Conservation (phyloP, 2,888 invertebrate species). For the Microctonus brassicae region DNA sequence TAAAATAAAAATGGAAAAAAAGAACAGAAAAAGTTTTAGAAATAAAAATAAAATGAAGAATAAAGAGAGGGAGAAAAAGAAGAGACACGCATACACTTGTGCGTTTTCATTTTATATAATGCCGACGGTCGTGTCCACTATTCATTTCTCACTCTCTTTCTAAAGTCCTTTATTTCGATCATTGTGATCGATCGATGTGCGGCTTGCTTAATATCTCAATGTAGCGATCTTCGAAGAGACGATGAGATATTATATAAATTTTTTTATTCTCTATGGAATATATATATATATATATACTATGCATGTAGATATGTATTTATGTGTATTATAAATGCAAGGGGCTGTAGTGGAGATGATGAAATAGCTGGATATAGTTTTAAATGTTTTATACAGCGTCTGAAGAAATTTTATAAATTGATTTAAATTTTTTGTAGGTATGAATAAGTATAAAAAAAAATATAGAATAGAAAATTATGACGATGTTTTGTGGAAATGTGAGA, state of each 20-base stretch:
- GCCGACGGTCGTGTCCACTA: slow-evolving; percentile 13
- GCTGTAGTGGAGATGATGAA: no score
- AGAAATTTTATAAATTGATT: no score
- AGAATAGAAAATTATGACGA: no score
- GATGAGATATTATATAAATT: slow-evolving; percentile 29
- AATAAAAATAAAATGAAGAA: not conserved
- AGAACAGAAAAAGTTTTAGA: slow-evolving; percentile 3
- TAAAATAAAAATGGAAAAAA: not conserved
- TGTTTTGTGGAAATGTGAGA: no score
- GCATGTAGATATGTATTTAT: no score
- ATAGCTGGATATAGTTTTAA: no score
- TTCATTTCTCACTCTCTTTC: not conserved
- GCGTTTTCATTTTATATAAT: slow-evolving; percentile 30
- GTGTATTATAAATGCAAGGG: no score
- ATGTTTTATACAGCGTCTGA: no score
- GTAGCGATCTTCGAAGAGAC: slow-evolving; percentile 32
- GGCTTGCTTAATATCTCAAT: slow-evolving; percentile 41
- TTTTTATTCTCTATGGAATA: no score
- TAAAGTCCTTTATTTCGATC: slow-evolving; percentile 20
- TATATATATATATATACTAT: not conserved
- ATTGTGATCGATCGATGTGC: slow-evolving; percentile 35
- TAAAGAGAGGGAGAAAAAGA: slow-evolving; percentile 13
- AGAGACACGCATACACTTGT: not conserved
- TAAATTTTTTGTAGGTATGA: no score
- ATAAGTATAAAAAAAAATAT: no score